phyloP scores from a whole-genome alignment of 2,888 invertebrate species.

The Drosophila quasianomalipes region DNA sequence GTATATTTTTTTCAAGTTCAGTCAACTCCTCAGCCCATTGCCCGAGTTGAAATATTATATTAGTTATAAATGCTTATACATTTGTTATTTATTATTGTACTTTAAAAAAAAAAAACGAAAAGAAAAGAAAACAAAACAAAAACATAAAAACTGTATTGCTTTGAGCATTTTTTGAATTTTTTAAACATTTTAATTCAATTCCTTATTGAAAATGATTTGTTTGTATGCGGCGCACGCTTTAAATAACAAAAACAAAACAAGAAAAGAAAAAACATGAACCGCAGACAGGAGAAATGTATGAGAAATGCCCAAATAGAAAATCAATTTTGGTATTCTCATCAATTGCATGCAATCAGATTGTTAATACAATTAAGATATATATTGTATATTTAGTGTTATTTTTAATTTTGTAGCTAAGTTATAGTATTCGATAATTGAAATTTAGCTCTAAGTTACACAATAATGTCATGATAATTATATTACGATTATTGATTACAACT shows the following conservation, averaged over 20 bases:
- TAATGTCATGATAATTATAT: slow-evolving; percentile 68
- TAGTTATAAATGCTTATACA: slow-evolving; percentile 64
- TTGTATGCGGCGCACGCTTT: slow-evolving; percentile 63
- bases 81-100: slow-evolving; percentile 80
- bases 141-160: slow-evolving; percentile 71
- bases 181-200: slow-evolving; percentile 36
- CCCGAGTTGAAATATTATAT: slow-evolving; percentile 67
- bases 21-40: slow-evolving; percentile 67
- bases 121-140: slow-evolving; percentile 41
- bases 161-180: slow-evolving; percentile 66
- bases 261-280: slow-evolving; percentile 13
- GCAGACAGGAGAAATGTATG: slow-evolving; percentile 23
- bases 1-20: slow-evolving; percentile 64
- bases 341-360: slow-evolving; percentile 63
- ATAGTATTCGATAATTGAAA: slow-evolving; percentile 65
- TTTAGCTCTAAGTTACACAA: slow-evolving; percentile 48
- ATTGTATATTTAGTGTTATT: slow-evolving; percentile 52
- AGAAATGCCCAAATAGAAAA: slow-evolving; percentile 11
- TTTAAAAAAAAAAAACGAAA: slow-evolving; percentile 56
- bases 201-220: slow-evolving; percentile 38
- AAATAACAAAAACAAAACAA: slow-evolving; percentile 28
- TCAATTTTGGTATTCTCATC: slow-evolving; percentile 25
- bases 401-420: slow-evolving; percentile 63
- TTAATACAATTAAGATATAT: slow-evolving; percentile 56
- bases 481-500: slow-evolving; percentile 58